These are phyloP conservation scores for Isaurus tuberculatus DNA, from an alignment of 92 coral and sea anemone species.

Conservation along the genomic window DNA sequence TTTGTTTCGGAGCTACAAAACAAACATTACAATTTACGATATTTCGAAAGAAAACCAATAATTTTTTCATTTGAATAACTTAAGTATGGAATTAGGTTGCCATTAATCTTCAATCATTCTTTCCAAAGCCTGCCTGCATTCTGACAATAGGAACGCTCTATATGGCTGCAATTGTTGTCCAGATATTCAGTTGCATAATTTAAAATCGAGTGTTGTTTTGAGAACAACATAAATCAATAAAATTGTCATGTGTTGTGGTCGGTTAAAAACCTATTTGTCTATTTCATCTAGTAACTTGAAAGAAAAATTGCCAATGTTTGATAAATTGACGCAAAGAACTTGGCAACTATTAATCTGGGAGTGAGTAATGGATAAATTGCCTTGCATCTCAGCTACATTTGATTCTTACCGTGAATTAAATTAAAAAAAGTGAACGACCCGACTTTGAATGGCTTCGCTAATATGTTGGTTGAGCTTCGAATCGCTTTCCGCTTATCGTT, in stretches of 20 bases:
- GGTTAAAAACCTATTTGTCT: slow-evolving; percentile 22
- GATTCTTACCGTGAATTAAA: slow-evolving; percentile 14
- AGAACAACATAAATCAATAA: slow-evolving; percentile 23
- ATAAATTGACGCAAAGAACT: not conserved
- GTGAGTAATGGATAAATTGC: not conserved
- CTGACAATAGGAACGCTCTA: not conserved
- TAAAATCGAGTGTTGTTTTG: slow-evolving; percentile 7
- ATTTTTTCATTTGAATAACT: not conserved
- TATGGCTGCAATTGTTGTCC: not conserved
- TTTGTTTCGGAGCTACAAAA: not conserved
- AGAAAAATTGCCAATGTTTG: slow-evolving; percentile 10
- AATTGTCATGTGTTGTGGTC: not conserved
- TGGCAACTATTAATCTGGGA: slow-evolving; percentile 16
- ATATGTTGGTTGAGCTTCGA: not conserved
- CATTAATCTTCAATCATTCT: not conserved
- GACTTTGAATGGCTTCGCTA: slow-evolving; percentile 30
- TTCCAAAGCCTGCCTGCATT: not conserved
- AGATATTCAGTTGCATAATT: not conserved
- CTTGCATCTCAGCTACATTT: not conserved
- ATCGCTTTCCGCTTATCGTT: not conserved
- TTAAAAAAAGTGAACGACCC: slow-evolving; percentile 15
- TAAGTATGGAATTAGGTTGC: not conserved
- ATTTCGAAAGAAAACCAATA: not conserved
- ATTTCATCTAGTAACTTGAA: slow-evolving; percentile 18
- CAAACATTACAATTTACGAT: not conserved